These are phyloP conservation scores for Holotrichia oblita DNA, from an alignment of 1,140 invertebrate species.

Conservation along the genomic window DNA sequence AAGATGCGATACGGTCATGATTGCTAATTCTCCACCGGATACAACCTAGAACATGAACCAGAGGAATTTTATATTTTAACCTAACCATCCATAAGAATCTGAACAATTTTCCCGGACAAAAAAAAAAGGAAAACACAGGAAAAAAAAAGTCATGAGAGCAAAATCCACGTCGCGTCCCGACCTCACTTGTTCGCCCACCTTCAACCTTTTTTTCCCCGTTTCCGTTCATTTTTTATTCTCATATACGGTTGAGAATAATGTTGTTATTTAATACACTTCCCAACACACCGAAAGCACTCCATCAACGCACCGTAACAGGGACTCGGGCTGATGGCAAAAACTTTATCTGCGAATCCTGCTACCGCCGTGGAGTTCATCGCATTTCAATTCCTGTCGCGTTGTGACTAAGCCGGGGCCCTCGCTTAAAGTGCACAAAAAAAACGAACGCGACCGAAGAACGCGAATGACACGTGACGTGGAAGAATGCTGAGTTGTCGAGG, in stretches of 20 bases:
- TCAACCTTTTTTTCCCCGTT: conserved; percentile 3
- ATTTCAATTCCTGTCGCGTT: conserved; percentile 12
- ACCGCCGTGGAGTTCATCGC: background rate
- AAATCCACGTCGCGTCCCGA: background rate
- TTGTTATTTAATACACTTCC: conserved; percentile 18
- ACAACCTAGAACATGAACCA: too few species aligned
- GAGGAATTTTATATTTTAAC: too few species aligned
- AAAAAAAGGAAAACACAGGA: background rate
- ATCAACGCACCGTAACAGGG: background rate
- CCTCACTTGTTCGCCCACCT: background rate
- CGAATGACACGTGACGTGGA: background rate
- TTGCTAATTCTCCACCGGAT: too few species aligned
- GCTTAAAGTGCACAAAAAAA: conserved; percentile 4
- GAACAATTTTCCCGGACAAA: background rate
- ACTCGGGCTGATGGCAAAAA: background rate
- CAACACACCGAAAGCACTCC: background rate
- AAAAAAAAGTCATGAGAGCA: background rate
- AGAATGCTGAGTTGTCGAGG: too few species aligned
- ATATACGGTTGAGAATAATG: background rate
- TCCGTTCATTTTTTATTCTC: background rate
- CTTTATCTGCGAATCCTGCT: background rate
- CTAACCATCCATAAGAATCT: background rate
- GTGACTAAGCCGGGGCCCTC: background rate
- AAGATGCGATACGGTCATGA: too few species aligned
- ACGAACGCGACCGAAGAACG: background rate